Evolutionary conservation across 2,888 invertebrate genomes (phyloP).

Genomic region (Serrognathus titanus): DNA sequence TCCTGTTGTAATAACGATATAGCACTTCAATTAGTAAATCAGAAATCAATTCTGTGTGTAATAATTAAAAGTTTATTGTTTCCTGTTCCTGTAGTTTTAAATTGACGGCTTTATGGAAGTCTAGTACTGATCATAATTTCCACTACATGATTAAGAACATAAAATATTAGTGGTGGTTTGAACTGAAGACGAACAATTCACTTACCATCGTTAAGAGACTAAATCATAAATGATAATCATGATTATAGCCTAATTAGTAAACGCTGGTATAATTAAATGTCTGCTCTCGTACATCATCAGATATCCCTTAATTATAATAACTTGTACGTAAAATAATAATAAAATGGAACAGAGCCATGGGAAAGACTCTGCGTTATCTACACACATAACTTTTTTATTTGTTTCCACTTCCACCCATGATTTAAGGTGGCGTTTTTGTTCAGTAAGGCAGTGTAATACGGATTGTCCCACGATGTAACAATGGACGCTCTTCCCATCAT

Average conservation of each 20-base stretch:
- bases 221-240: not conserved
- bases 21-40: too few species aligned
- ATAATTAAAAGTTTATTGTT: too few species aligned
- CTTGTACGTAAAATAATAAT: slow-evolving; percentile 41
- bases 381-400: slow-evolving; percentile 18
- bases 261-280: slow-evolving; percentile 33
- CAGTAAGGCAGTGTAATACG: slow-evolving; percentile 50
- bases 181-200: too few species aligned
- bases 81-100: too few species aligned
- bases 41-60: too few species aligned
- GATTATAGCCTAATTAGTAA: slow-evolving; percentile 4
- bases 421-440: slow-evolving; percentile 47
- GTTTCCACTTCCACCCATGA: slow-evolving; percentile 35
- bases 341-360: slow-evolving; percentile 36
- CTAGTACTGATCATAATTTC: too few species aligned
- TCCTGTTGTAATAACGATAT: too few species aligned
- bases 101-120: too few species aligned
- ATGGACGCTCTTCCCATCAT: slow-evolving; percentile 49
- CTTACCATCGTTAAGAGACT: too few species aligned
- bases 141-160: too few species aligned
- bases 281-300: slow-evolving; percentile 43
- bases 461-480: slow-evolving; percentile 48
- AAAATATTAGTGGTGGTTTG: too few species aligned
- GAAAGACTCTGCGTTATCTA: slow-evolving; percentile 29
- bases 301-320: slow-evolving; percentile 45